These are phyloP conservation scores for Exephanes ischioxanthus DNA, from an alignment of 2,888 invertebrate species.

Conservation along the genomic window DNA sequence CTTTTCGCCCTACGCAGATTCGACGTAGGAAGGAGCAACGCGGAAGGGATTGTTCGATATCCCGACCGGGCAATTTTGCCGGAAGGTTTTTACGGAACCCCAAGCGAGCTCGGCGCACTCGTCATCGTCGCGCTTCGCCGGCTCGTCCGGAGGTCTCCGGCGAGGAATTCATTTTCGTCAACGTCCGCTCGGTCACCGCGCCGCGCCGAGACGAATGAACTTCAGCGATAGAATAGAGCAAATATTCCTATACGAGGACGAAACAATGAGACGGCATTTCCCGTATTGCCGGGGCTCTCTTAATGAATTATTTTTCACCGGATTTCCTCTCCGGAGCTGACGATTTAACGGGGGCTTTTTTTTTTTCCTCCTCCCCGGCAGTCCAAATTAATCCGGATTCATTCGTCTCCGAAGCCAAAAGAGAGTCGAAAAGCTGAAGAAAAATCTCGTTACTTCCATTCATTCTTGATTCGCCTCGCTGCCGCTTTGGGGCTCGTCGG, in stretches of 20 bases:
- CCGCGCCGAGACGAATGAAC: slow-evolving; percentile 35
- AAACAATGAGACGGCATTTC: slow-evolving; percentile 8
- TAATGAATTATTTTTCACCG: slow-evolving; percentile 2
- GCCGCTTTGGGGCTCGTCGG: slow-evolving; percentile 1
- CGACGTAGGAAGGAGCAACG: slow-evolving; percentile 14
- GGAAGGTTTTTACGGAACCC: slow-evolving; percentile 30
- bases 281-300: neutral
- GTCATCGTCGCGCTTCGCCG: slow-evolving; percentile 20
- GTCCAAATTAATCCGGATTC: slow-evolving; percentile 44
- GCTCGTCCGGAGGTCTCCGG: slow-evolving; percentile 43
- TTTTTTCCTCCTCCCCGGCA: slow-evolving; percentile 8
- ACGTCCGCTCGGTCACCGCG: slow-evolving; percentile 12
- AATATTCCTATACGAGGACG: slow-evolving; percentile 39
- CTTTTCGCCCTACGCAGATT: neutral
- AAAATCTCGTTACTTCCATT: slow-evolving; percentile 50
- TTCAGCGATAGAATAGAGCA: neutral
- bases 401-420: slow-evolving; percentile 11
- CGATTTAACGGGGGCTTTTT: neutral
- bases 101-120: neutral
- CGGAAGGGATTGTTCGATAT: slow-evolving; percentile 45
- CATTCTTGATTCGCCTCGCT: slow-evolving; percentile 36
- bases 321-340: neutral
- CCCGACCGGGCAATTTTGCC: slow-evolving; percentile 57
- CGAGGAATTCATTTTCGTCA: slow-evolving; percentile 51
- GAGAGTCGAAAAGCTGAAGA: slow-evolving; percentile 12